A percentile compares a stretch with the other conserved stretches of the same genome.
These are phyloP conservation scores for Bos indicus DNA, from an alignment of 2,113 vertebrate genomes.

Conservation along the genomic window DNA sequence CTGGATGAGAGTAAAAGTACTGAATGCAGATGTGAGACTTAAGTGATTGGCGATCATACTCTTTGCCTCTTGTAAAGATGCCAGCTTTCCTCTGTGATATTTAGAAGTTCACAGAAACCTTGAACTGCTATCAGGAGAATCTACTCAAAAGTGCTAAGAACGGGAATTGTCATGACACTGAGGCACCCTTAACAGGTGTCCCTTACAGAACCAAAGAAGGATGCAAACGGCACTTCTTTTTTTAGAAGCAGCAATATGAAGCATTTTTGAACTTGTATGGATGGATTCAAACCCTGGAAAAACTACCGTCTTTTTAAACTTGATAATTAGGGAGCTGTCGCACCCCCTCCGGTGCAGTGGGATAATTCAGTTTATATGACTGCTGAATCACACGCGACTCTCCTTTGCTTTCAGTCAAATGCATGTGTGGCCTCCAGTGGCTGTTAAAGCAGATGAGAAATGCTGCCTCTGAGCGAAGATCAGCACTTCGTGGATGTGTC, in stretches of 20 bases:
- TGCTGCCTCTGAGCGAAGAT: neutral
- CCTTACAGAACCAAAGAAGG: neutral
- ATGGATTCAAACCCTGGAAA: neutral
- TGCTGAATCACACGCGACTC: accelerated
- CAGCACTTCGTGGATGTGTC: accelerated
- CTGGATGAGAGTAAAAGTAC: neutral
- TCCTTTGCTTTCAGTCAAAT: accelerated
- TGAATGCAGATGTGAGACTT: too few species aligned
- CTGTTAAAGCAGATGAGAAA: neutral
- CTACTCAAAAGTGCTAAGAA: neutral
- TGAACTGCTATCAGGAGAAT: neutral
- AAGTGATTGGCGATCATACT: accelerated
- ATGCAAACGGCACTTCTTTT: accelerated
- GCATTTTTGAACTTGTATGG: neutral
- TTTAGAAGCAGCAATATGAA: neutral
- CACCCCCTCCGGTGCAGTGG: accelerated
- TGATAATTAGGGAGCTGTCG: neutral
- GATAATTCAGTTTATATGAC: accelerated
- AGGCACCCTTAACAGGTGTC: neutral
- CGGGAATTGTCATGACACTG: accelerated
- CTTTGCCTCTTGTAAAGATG: neutral
- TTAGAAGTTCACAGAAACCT: neutral
- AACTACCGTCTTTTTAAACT: neutral
- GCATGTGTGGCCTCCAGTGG: accelerated
- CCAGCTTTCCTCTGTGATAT: neutral